A percentile compares a stretch with the other conserved stretches of the same genome.
These are phyloP conservation scores for Melangyna quadrimaculata DNA, from an alignment of 2,888 invertebrate species.

Conservation along the genomic window DNA sequence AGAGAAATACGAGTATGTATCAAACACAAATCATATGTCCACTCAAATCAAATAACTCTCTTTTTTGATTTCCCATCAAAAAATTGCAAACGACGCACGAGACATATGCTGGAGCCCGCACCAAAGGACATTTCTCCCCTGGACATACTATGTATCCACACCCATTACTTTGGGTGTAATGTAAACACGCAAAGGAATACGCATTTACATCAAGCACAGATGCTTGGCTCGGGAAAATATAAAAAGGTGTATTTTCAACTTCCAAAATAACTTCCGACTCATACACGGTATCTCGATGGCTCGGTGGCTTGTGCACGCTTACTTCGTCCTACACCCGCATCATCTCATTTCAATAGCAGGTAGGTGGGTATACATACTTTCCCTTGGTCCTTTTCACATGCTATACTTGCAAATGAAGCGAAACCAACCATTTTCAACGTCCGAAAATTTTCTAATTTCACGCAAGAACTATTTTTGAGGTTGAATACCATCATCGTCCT, in stretches of 20 bases:
- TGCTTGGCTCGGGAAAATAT: conserved; percentile 24
- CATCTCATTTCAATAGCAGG: not conserved
- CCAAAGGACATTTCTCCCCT: not conserved
- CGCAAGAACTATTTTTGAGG: conserved; percentile 80
- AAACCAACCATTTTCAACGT: conserved; percentile 55
- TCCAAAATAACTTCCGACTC: not conserved
- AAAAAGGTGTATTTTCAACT: conserved; percentile 11
- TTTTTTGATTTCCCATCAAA: conserved; percentile 65
- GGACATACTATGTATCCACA: not conserved
- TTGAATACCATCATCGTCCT: conserved; percentile 73
- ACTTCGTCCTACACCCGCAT: not conserved
- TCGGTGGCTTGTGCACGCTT: too few relatives aligned
- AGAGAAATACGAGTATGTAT: conserved; percentile 11
- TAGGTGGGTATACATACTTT: too few relatives aligned
- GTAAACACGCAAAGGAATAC: conserved; percentile 49
- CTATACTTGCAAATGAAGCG: conserved; percentile 70
- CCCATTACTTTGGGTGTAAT: conserved; percentile 13
- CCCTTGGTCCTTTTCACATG: not conserved
- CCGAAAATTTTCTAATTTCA: conserved; percentile 78
- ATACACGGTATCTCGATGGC: not conserved
- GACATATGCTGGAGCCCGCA: conserved; percentile 44
- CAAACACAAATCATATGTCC: conserved; percentile 67
- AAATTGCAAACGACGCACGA: conserved; percentile 59
- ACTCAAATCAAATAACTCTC: conserved; percentile 67
- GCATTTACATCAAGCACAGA: conserved; percentile 36